A percentile compares a stretch with the other conserved stretches of the same genome.
Conservation (phyloP, 1,140 invertebrate genomes). For the Mesaphorura yosii region DNA sequence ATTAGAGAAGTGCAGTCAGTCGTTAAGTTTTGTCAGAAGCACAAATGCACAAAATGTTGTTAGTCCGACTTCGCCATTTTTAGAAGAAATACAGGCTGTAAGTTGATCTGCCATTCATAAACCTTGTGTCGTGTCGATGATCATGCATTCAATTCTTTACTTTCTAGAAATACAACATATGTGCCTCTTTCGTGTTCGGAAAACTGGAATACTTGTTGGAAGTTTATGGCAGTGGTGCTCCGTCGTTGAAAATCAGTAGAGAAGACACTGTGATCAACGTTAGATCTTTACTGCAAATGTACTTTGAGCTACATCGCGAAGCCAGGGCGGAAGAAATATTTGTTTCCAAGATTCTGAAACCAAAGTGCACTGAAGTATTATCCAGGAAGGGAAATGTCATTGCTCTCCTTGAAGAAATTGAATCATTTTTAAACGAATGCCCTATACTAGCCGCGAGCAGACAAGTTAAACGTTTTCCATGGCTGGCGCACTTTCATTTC, state of each 20-base stretch:
- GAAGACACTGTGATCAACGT: no score
- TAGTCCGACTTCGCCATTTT: slow-evolving; percentile 2
- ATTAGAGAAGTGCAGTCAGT: no score
- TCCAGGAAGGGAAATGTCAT: slow-evolving; percentile 25
- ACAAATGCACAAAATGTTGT: no score
- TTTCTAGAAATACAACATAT: slow-evolving; percentile 11
- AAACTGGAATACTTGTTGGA: slow-evolving; percentile 13
- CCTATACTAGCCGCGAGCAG: slow-evolving; percentile 14
- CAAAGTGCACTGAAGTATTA: slow-evolving; percentile 23
- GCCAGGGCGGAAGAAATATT: slow-evolving; percentile 23
- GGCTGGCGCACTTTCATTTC: slow-evolving; percentile 29
- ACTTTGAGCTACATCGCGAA: slow-evolving; percentile 18
- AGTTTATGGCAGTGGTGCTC: neutral
- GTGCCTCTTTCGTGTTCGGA: slow-evolving; percentile 4
- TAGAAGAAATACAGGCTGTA: neutral
- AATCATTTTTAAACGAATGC: slow-evolving; percentile 14
- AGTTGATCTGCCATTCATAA: neutral
- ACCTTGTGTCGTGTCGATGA: neutral
- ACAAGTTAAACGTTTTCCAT: slow-evolving; percentile 16
- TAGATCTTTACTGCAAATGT: slow-evolving; percentile 21
- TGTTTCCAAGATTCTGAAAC: slow-evolving; percentile 20
- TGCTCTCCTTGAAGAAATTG: slow-evolving; percentile 25
- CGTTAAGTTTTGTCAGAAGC: no score
- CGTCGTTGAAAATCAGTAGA: neutral
- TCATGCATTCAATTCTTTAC: neutral